Percentiles rank a stretch among this genome's conserved stretches.
Conservation (phyloP, 2,113 vertebrate genomes). For the Brachionichthys hirsutus region DNA sequence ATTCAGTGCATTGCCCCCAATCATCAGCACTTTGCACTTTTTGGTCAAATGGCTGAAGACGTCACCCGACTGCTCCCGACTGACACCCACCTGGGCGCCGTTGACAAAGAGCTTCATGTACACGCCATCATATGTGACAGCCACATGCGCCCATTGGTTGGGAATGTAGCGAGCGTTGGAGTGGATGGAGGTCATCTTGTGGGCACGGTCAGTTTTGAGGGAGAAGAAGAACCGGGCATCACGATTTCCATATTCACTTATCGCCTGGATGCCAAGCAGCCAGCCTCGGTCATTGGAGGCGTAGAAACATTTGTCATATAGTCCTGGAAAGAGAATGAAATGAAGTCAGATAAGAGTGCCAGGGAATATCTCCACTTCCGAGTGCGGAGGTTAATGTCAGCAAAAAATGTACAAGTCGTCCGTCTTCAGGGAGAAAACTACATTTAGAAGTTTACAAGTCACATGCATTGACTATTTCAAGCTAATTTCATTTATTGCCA, state of each 20-base stretch:
- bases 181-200: conserved; percentile 89
- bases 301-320: conserved; percentile 99
- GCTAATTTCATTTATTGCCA: too few relatives aligned
- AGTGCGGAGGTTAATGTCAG: conserved; percentile 6
- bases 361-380: neutral
- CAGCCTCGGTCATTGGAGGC: conserved; percentile 96
- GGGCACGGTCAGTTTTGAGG: conserved; percentile 95
- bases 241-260: conserved; percentile 90
- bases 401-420: neutral
- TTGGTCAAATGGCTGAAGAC: conserved; percentile 92
- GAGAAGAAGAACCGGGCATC: conserved; percentile 99
- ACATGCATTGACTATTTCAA: too few relatives aligned
- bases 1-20: conserved; percentile 91
- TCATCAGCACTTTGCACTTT: conserved; percentile 96
- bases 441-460: too few relatives aligned
- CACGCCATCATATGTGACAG: conserved; percentile 88
- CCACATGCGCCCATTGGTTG: conserved; percentile 91
- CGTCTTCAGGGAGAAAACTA: too few relatives aligned
- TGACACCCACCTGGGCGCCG: conserved; percentile 91
- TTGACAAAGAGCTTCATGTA: conserved; percentile 96
- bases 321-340: conserved; percentile 80
- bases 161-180: conserved; percentile 88
- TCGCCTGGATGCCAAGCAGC: conserved; percentile 92
- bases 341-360: conserved; percentile 14
- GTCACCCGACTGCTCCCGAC: conserved; percentile 90